Base-by-base conservation (phyloP, 2,113 vertebrate species). In the Chaetops frenatus region DNA sequence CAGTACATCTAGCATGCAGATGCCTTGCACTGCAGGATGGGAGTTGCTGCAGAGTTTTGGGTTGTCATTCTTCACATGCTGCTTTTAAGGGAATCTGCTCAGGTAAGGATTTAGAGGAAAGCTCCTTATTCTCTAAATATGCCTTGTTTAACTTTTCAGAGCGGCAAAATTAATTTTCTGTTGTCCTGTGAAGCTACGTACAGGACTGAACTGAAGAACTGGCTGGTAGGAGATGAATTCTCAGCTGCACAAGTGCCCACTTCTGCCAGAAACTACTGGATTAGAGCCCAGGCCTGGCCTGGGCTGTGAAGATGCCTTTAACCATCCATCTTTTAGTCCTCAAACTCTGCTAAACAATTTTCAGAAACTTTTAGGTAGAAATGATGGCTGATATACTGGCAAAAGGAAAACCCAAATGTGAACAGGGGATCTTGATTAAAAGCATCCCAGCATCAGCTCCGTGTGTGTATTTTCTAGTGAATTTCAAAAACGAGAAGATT, bases 181-280 rank as follows among this genome's bases (percentile, higher is more conserved):
- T 47, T 81, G 44, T 33, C 27, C 42, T 44, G 4, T 45, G 45
- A 51, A 36, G 4, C 23, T 67, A 11, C 11, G 35, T 76, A 11
- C 15, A 15, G 31, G 24, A 44, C 57, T 54, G 38, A 81, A 54
- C 13, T 58, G 35, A 86, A 64, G 33, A 82, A 17, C 28, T 88
- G 61, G 2, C 38, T 69, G 11, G 7, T 82, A 57, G 48, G 27
- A 54, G 22, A 27, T 19, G 0, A 54, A 21, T n/a, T 61, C 25
- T 71, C 25, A 83, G 48, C 40, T 54, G 5, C 27, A 11, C 1
- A 2, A 72, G 20, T n/a, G 4, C 13, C 72, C 0, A 0, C n/a
- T 57, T 7, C 40, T 61, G 29, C 54, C 73, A 77, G 58, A 60
- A 77, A 40, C 15, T 21, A 15, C 25, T 89, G 23, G 45, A 53